A percentile compares a stretch with the other conserved stretches of the same genome.
These are phyloP conservation scores for Stomatorhinus walkeri DNA, from an alignment of 2,797 vertebrate genomes.

Conservation along the genomic window DNA sequence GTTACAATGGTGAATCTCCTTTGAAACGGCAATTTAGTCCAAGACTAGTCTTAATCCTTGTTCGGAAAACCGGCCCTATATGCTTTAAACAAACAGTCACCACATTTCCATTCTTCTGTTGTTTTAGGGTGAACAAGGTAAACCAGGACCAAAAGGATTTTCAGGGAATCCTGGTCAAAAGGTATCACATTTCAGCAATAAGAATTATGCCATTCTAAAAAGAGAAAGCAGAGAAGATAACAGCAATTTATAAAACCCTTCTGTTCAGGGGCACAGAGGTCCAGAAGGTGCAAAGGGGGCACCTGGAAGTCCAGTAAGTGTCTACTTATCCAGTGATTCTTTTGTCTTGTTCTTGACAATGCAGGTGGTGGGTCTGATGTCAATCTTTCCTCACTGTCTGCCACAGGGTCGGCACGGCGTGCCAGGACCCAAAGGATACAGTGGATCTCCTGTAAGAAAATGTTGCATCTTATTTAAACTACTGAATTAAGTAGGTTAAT, in stretches of 20 bases:
- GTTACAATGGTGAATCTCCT: too few relatives aligned
- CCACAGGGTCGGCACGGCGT: conserved; percentile 53
- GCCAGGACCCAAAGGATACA: conserved; percentile 54
- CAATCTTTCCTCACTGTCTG: neutral
- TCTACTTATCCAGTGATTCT: neutral
- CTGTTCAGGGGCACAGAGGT: conserved; percentile 53
- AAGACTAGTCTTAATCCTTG: too few relatives aligned
- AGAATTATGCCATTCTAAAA: neutral
- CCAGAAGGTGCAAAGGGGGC: conserved; percentile 49
- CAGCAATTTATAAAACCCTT: conserved; percentile 20
- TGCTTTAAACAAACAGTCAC: neutral
- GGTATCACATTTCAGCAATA: conserved; percentile 39
- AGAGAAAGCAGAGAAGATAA: neutral
- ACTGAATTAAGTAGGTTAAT: neutral
- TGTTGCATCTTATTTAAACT: neutral
- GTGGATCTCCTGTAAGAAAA: conserved; percentile 52
- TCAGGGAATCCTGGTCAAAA: conserved; percentile 48
- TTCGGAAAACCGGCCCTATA: neutral
- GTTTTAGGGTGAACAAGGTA: conserved; percentile 56
- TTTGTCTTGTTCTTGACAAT: neutral
- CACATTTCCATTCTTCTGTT: neutral
- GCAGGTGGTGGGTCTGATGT: neutral
- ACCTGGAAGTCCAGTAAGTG: conserved; percentile 51
- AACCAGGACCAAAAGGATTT: conserved; percentile 42
- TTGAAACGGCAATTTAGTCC: too few relatives aligned